These are phyloP conservation scores for Coccyzus lansbergi DNA, from an alignment of 2,797 vertebrate genomes.

Conservation along the genomic window DNA sequence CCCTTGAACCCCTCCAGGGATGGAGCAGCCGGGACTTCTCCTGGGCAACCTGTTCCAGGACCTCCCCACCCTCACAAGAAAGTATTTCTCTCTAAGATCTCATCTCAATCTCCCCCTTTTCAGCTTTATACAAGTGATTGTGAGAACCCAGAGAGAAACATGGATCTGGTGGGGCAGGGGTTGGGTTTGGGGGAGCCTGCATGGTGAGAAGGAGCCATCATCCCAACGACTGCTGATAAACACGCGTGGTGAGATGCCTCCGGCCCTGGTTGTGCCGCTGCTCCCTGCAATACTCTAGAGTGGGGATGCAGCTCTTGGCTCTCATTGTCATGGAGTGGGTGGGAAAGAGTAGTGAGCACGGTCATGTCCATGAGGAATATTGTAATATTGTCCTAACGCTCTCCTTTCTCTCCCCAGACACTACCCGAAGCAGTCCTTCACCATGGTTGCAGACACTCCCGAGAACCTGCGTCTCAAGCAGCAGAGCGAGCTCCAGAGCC, in stretches of 20 bases:
- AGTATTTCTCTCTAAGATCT: no score
- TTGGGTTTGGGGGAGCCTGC: background rate
- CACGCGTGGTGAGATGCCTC: no score
- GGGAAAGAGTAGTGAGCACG: accelerated
- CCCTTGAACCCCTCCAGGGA: no score
- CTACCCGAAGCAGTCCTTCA: conserved; percentile 97
- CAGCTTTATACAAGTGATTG: accelerated
- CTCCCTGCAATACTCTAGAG: no score
- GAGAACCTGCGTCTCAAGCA: conserved; percentile 97
- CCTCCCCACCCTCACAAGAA: no score
- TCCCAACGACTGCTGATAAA: accelerated
- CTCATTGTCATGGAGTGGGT: no score
- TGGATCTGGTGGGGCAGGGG: background rate
- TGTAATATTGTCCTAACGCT: background rate
- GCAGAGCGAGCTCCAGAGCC: conserved; percentile 96
- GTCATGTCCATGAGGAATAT: no score
- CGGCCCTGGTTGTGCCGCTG: no score
- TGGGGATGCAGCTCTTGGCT: no score
- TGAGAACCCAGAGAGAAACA: background rate
- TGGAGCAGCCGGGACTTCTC: no score
- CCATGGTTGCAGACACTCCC: conserved; percentile 94
- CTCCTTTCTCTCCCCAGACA: conserved; percentile 80
- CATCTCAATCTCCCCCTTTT: no score
- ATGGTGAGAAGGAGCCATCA: accelerated
- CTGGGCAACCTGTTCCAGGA: no score